These are phyloP conservation scores for Borostomias antarcticus DNA, from an alignment of 2,797 vertebrate genomes.

Conservation along the genomic window DNA sequence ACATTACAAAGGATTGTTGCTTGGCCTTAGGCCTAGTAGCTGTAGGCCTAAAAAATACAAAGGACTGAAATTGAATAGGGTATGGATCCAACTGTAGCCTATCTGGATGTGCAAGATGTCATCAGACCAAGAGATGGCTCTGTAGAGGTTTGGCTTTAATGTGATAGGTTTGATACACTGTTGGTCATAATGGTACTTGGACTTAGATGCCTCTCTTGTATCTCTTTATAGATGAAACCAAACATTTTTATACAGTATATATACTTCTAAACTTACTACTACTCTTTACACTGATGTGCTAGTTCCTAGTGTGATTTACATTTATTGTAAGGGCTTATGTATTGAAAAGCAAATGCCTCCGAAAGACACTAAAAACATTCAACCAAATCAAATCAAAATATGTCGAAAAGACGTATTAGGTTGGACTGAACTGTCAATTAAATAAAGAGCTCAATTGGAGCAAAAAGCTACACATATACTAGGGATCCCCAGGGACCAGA, in stretches of 20 bases:
- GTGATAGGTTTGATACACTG: too few species aligned
- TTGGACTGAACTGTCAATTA: slow-evolving; percentile 72
- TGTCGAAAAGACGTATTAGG: slow-evolving; percentile 61
- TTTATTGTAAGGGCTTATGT: too few species aligned
- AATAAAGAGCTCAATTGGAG: slow-evolving; percentile 75
- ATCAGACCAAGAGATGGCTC: neutral
- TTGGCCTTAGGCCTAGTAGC: slow-evolving; percentile 38
- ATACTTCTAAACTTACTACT: too few species aligned
- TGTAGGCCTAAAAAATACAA: slow-evolving; percentile 53
- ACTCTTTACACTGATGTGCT: too few species aligned
- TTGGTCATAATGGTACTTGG: neutral
- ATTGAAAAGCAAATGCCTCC: neutral
- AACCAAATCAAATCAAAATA: slow-evolving; percentile 43
- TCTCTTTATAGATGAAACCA: too few species aligned
- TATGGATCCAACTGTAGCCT: slow-evolving; percentile 36
- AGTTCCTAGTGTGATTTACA: too few species aligned
- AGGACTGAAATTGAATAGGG: slow-evolving; percentile 49
- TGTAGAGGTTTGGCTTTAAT: too few species aligned
- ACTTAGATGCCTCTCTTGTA: too few species aligned
- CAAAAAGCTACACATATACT: slow-evolving; percentile 62
- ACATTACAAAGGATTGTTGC: slow-evolving; percentile 32
- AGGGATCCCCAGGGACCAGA: slow-evolving; percentile 69
- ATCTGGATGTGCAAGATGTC: neutral
- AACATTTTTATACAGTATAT: too few species aligned
- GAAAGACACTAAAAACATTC: slow-evolving; percentile 11